These are phyloP conservation scores for Sebastes kiyomatsui DNA, from an alignment of 2,797 vertebrate species.

Conservation along the genomic window DNA sequence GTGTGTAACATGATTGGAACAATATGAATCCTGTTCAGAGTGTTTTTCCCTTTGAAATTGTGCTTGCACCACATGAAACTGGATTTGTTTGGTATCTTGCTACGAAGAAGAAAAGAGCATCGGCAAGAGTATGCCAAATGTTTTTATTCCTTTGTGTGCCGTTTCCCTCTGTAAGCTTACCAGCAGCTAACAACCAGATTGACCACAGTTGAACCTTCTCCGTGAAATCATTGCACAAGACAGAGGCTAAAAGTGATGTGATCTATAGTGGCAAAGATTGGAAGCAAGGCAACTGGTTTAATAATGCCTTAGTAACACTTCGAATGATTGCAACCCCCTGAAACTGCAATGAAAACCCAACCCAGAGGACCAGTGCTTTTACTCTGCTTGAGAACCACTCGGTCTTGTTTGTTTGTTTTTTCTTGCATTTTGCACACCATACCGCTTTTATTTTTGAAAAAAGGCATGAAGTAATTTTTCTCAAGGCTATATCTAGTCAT, in stretches of 20 bases:
- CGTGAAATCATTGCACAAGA: slow-evolving; percentile 28
- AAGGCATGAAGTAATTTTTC: neutral
- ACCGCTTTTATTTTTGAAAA: neutral
- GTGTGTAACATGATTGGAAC: slow-evolving; percentile 38
- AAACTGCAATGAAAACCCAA: neutral
- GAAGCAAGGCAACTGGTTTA: slow-evolving; percentile 31
- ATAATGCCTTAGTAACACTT: slow-evolving; percentile 30
- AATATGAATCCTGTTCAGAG: slow-evolving; percentile 13
- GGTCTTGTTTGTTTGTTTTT: neutral
- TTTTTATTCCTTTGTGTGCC: slow-evolving; percentile 12
- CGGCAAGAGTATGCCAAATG: slow-evolving; percentile 4
- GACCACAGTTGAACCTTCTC: slow-evolving; percentile 19
- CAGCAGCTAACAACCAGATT: slow-evolving; percentile 16
- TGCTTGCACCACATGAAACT: slow-evolving; percentile 19
- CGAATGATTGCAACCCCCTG: slow-evolving; percentile 6
- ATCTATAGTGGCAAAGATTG: slow-evolving; percentile 15
- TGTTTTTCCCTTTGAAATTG: slow-evolving; percentile 13
- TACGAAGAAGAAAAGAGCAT: slow-evolving; percentile 30
- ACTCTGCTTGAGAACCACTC: neutral
- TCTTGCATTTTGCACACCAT: neutral
- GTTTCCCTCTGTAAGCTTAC: slow-evolving; percentile 17
- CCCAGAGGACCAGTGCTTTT: neutral
- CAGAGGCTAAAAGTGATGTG: slow-evolving; percentile 15
- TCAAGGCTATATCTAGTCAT: neutral
- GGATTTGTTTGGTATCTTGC: slow-evolving; percentile 34